Evolutionary conservation across 53 echinoderm and acorn worm species (phyloP).

Genomic region (Actinopyga echinites): DNA sequence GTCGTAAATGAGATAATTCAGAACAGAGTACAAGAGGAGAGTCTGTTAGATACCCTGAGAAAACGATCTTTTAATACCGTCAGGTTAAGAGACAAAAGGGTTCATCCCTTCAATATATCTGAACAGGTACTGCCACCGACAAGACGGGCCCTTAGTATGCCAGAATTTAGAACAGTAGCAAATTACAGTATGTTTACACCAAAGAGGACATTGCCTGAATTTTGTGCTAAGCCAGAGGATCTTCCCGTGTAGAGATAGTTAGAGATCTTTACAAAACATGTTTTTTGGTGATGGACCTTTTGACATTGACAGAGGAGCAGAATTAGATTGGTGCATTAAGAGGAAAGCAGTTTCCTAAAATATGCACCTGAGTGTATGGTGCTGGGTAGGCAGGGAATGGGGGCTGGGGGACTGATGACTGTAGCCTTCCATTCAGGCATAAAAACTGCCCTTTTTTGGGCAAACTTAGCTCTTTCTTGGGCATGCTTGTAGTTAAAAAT

Average conservation of each 20-base stretch:
- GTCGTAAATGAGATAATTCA: constrained; percentile 85
- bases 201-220: constrained; percentile 78
- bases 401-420: no score
- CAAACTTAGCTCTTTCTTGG: no score
- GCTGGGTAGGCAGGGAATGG: no score
- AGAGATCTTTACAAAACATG: no score
- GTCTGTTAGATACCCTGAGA: constrained; percentile 73
- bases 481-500: no score
- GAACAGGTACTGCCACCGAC: constrained; percentile 59
- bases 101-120: constrained; percentile 74
- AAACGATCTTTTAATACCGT: constrained; percentile 78
- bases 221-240: constrained; percentile 87
- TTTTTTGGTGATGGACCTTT: no score
- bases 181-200: constrained; percentile 47
- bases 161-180: constrained; percentile 71
- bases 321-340: no score
- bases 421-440: no score
- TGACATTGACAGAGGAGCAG: no score
- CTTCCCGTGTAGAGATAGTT: constrained; percentile 69
- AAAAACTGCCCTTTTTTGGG: no score
- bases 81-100: constrained; percentile 65
- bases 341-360: no score
- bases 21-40: constrained; percentile 82
- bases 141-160: constrained; percentile 76
- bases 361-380: no score